These are phyloP conservation scores for Amphimallon solstitiale DNA, from an alignment of 2,888 invertebrate genomes.

Conservation along the genomic window DNA sequence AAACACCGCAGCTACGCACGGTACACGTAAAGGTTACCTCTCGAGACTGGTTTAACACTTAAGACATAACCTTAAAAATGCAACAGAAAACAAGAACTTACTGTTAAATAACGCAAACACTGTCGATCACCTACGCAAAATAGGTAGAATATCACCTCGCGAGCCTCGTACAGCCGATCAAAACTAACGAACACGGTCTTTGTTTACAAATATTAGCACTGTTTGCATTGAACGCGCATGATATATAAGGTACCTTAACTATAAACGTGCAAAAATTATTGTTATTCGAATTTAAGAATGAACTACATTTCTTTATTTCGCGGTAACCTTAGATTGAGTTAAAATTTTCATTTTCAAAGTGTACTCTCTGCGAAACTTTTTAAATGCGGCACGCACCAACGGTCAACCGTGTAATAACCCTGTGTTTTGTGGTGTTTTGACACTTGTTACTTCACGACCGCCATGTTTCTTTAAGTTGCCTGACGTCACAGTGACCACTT, in stretches of 20 bases:
- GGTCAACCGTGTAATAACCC: conserved; percentile 22
- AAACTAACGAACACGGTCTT: conserved; percentile 12
- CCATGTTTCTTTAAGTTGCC: conserved; percentile 49
- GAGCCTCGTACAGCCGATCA: conserved; percentile 17
- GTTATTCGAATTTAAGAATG: conserved; percentile 11
- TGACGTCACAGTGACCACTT: conserved; percentile 48
- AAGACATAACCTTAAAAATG: conserved; percentile 25
- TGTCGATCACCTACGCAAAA: conserved; percentile 22
- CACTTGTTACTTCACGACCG: conserved; percentile 54
- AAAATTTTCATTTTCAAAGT: not conserved
- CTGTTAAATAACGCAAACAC: conserved; percentile 18
- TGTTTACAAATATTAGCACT: conserved; percentile 36
- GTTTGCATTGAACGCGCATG: conserved; percentile 4
- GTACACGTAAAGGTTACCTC: not conserved
- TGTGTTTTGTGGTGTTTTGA: conserved; percentile 54
- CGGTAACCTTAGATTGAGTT: not conserved
- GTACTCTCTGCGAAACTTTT: not conserved
- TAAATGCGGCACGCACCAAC: not conserved
- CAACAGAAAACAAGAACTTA: conserved; percentile 11
- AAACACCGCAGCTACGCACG: too few relatives aligned
- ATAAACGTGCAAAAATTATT: not conserved
- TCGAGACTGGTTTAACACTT: not conserved
- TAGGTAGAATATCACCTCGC: not conserved
- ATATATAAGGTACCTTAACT: too few relatives aligned
- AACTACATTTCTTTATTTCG: not conserved